Evolutionary conservation across 2,113 vertebrate species (phyloP).

Genomic region (Noctilio leporinus): DNA sequence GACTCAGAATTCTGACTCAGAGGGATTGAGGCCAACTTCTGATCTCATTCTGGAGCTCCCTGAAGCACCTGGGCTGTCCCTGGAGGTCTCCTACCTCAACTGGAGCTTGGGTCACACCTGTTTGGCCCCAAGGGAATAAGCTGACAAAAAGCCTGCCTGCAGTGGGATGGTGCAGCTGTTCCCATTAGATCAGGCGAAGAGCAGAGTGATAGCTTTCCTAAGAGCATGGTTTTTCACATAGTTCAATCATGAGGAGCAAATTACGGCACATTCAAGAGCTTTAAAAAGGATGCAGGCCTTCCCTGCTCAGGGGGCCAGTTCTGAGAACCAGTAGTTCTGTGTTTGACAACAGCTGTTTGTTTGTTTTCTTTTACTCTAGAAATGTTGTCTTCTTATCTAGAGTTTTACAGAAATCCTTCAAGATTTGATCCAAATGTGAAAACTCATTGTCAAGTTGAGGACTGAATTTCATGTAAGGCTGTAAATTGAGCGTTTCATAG

Average conservation of each 20-base stretch:
- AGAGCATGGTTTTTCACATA: conserved; percentile 1
- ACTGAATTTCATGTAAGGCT: neutral
- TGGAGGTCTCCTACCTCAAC: conserved; percentile 38
- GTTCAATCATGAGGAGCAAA: neutral
- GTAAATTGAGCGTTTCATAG: neutral
- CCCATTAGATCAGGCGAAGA: conserved; percentile 26
- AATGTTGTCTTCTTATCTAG: neutral
- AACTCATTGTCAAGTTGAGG: neutral
- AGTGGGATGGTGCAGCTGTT: neutral
- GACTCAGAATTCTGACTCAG: conserved; percentile 63
- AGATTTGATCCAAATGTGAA: neutral
- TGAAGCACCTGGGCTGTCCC: conserved; percentile 54
- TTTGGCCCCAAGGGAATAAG: neutral
- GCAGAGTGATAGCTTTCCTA: neutral
- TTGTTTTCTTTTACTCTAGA: neutral
- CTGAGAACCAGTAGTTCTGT: neutral
- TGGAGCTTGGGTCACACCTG: conserved; percentile 52
- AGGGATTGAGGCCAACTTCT: conserved; percentile 51
- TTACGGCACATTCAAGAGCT: neutral
- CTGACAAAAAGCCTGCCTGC: neutral
- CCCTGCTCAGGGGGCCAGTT: neutral
- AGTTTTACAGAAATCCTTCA: neutral
- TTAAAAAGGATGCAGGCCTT: neutral
- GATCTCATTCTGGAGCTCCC: conserved; percentile 58
- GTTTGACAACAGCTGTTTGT: neutral